Percentiles rank a stretch among this genome's conserved stretches.
phyloP scores from a whole-genome alignment of 2,888 invertebrate genomes.

The Pterostichus madidus region DNA sequence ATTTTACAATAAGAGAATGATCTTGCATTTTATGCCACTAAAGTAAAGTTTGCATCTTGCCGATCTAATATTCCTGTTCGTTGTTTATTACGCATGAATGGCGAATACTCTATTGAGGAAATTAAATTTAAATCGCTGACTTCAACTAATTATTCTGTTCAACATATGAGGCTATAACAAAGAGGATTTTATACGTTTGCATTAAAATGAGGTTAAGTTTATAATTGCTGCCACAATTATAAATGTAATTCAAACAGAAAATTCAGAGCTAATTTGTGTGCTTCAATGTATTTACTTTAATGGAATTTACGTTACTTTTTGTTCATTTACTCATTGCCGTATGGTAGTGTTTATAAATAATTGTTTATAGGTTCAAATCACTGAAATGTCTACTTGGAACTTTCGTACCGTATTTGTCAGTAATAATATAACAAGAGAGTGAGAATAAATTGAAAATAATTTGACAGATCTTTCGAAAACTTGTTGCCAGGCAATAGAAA shows the following conservation, averaged over 20 bases:
- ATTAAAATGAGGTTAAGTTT: constrained; percentile 34
- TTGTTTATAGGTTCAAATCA: no score
- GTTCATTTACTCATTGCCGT: no score
- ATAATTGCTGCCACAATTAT: neutral
- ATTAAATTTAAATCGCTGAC: constrained; percentile 19
- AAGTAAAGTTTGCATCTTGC: neutral
- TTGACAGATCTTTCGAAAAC: no score
- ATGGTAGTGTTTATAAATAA: no score
- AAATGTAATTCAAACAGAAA: neutral
- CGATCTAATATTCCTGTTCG: constrained; percentile 1
- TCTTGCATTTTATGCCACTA: neutral
- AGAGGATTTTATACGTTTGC: neutral
- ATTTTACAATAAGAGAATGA: neutral
- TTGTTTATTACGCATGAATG: constrained; percentile 12
- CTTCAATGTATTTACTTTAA: no score
- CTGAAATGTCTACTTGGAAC: no score
- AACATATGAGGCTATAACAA: neutral
- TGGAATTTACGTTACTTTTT: no score
- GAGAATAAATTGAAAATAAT: no score
- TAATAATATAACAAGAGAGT: no score
- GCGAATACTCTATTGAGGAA: neutral
- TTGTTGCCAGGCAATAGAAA: no score
- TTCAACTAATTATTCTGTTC: neutral
- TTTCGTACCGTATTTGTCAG: no score
- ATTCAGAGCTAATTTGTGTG: neutral